These are phyloP conservation scores for Mythimna lalbum DNA, from an alignment of 2,888 invertebrate genomes.

Conservation along the genomic window DNA sequence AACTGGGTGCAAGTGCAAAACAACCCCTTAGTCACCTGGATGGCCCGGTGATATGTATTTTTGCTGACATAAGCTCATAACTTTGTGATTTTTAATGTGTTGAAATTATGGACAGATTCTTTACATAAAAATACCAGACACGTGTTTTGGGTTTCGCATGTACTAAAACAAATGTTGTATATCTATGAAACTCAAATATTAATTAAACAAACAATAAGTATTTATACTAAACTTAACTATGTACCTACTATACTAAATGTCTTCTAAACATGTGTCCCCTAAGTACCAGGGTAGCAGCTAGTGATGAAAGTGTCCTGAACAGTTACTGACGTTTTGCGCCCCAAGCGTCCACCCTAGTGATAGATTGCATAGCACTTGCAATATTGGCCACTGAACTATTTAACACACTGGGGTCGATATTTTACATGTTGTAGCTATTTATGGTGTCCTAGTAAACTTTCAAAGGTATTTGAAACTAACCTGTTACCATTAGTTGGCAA, in stretches of 20 bases:
- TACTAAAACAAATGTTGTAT: too few species aligned
- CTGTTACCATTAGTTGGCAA: not conserved
- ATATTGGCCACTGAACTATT: conserved; percentile 23
- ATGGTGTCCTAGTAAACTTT: not conserved
- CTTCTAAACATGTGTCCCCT: not conserved
- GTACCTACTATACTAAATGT: not conserved
- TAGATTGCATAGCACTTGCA: conserved; percentile 36
- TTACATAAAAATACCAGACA: too few species aligned
- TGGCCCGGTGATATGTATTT: too few species aligned
- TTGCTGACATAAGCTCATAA: too few species aligned
- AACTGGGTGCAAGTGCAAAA: too few species aligned
- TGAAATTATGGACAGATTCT: too few species aligned
- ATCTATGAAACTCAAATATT: too few species aligned
- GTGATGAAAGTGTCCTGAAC: conserved; percentile 23
- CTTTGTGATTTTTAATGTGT: too few species aligned
- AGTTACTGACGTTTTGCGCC: conserved; percentile 14
- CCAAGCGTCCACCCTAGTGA: conserved; percentile 25
- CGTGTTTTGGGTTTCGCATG: too few species aligned
- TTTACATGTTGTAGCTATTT: conserved; percentile 6
- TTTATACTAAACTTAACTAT: too few species aligned
- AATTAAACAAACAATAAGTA: too few species aligned
- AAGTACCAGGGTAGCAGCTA: not conserved
- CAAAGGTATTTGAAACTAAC: not conserved
- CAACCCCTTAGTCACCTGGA: too few species aligned
- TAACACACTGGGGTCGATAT: not conserved